Base-by-base conservation (phyloP, 2,888 invertebrate species). In the Vanessa cardui region DNA sequence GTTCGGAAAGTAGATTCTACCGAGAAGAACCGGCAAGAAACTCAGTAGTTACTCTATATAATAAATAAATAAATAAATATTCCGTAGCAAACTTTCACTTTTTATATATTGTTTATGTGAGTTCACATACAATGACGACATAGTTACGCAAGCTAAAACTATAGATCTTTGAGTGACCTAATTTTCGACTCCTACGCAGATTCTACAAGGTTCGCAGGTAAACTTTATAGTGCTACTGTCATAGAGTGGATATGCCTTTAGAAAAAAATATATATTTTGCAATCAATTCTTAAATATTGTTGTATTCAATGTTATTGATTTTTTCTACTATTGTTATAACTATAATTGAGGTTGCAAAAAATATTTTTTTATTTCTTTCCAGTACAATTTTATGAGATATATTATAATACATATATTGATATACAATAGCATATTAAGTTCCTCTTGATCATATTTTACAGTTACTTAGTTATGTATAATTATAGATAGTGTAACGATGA, bases 171-270 rank as follows among this genome's bases (percentile, higher is more conserved):
- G 72, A 70, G 67, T 82, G 89, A 85, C 90, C 90, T 75, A 80
- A 84, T 87, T 92, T 75, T 79, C 73, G 67, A 87, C 91, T 83
- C 91, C 91, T 89, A 92, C 91, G 90, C 91, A 85, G 74, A 84
- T 80, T 78, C 75, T 79, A 83, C 83, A 89, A 88, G 87, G 88
- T 80, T 83, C 76, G 72, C 75, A 72, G 73, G 54, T 70, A 64
- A 71, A 78, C 77, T 81, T 80, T 83, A 67, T 52, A 21, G 80
- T 80, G 76, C 77, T 76, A 68, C 66, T 59, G 73, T 54, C 67
- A 62, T 82, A 77, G 46, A 72, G 56, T 83, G 83, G 88, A 87
- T 74, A 74, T 6, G 71, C 64, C 69, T 26, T 63, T 59, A 26
- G 33, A 44, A 56, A 62, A 39, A 20, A 20, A 21, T 16, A 21